Evolutionary conservation across 2,888 invertebrate species (phyloP).

Genomic region (Philaethria dido): DNA sequence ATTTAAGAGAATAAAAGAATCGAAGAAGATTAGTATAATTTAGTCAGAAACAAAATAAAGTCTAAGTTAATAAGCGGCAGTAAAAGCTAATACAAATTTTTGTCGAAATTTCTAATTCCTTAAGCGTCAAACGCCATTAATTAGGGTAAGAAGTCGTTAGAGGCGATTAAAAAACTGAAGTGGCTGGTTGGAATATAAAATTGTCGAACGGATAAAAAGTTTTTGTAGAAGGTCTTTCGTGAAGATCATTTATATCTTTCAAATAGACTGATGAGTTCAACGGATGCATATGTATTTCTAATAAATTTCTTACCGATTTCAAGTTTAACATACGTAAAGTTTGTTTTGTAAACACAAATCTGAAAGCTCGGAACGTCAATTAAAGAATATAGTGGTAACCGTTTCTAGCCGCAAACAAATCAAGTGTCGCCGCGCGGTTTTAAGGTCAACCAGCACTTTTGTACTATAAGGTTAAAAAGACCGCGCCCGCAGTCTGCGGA

Average conservation of each 20-base stretch:
- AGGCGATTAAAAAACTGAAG: conserved; percentile 71
- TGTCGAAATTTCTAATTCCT: conserved; percentile 62
- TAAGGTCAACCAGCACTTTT: conserved; percentile 75
- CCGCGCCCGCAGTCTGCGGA: conserved; percentile 71
- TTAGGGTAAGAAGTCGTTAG: conserved; percentile 74
- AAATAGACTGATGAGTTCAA: neutral
- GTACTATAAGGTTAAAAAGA: conserved; percentile 64
- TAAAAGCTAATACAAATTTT: conserved; percentile 56
- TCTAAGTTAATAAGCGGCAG: conserved; percentile 34
- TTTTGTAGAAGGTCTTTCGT: conserved; percentile 26
- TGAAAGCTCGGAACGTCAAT: conserved; percentile 28
- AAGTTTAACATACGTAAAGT: conserved; percentile 12
- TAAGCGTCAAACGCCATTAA: conserved; percentile 71
- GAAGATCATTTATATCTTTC: neutral
- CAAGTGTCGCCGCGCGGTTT: conserved; percentile 52
- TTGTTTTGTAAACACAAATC: conserved; percentile 39
- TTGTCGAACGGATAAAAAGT: conserved; percentile 48
- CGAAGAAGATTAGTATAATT: conserved; percentile 27
- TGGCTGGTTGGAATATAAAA: conserved; percentile 66
- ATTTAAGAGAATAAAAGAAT: conserved; percentile 20
- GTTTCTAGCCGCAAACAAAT: conserved; percentile 41
- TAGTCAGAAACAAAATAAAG: conserved; percentile 26
- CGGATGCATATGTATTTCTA: neutral
- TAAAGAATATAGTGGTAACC: conserved; percentile 31
- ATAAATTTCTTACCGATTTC: neutral